These are phyloP conservation scores for Phaethornis superciliosus DNA, from an alignment of 2,113 vertebrate species.

Conservation along the genomic window DNA sequence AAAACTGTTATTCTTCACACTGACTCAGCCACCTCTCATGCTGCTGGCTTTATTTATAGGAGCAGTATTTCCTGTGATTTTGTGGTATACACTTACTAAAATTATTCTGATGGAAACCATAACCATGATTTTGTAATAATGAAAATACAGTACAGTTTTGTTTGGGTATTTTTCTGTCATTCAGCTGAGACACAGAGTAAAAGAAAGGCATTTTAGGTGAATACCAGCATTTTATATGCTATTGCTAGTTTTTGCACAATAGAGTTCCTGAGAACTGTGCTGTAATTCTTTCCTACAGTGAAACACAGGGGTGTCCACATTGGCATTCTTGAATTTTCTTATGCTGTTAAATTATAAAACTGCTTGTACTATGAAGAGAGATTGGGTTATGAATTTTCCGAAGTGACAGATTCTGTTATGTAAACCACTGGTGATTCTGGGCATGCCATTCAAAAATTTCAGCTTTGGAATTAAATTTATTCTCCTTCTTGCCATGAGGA, in stretches of 20 bases:
- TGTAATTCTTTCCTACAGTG: constrained; percentile 58
- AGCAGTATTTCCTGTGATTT: constrained; percentile 26
- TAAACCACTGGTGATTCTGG: neutral
- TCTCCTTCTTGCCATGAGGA: neutral
- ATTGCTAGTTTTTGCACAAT: constrained; percentile 32
- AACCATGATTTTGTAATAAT: constrained; percentile 36
- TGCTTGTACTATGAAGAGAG: constrained; percentile 28
- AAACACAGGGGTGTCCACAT: constrained; percentile 60
- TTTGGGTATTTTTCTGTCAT: constrained; percentile 17
- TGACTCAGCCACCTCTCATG: neutral
- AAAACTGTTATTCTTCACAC: constrained; percentile 55
- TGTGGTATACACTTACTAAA: neutral
- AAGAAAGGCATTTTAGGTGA: constrained; percentile 28
- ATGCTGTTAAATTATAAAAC: constrained; percentile 55
- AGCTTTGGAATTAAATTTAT: constrained; percentile 60
- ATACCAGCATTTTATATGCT: constrained; percentile 27
- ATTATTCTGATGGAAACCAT: neutral
- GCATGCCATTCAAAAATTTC: constrained; percentile 40
- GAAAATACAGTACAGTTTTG: constrained; percentile 14
- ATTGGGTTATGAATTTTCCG: constrained; percentile 46
- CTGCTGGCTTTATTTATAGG: constrained; percentile 24
- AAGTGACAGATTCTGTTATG: constrained; percentile 14
- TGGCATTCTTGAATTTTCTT: constrained; percentile 60
- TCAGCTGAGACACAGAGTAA: neutral
- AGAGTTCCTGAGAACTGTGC: constrained; percentile 48